Evolutionary conservation across 2,888 invertebrate species (phyloP).

Genomic region (Coleophora deauratella): DNA sequence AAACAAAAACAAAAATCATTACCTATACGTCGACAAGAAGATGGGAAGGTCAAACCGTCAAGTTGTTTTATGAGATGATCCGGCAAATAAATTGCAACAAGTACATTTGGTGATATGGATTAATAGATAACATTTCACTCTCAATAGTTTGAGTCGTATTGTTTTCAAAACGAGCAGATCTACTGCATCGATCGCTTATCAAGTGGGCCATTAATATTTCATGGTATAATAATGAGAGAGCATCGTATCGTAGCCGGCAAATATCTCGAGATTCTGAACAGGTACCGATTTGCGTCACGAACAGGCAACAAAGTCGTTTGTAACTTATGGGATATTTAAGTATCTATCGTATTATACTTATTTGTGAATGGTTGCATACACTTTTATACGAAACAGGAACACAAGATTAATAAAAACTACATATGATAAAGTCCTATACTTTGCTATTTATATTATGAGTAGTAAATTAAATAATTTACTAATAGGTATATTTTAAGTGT

Average conservation of each 20-base stretch:
- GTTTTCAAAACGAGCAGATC: slow-evolving; percentile 7
- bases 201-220: slow-evolving; percentile 4
- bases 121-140: background rate
- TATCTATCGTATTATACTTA: no score
- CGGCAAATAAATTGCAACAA: background rate
- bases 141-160: background rate
- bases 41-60: no score
- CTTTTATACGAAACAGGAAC: no score
- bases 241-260: background rate
- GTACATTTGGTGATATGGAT: background rate
- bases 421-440: no score
- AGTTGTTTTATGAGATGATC: slow-evolving; percentile 1
- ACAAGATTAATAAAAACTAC: no score
- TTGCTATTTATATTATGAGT: no score
- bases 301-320: background rate
- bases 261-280: slow-evolving; percentile 6
- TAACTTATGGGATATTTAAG: no score
- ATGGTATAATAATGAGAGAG: slow-evolving; percentile 8
- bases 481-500: no score
- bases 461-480: no score
- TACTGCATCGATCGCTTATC: slow-evolving; percentile 3
- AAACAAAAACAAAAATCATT: no score
- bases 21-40: no score
- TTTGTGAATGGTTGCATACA: no score
- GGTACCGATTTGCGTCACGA: slow-evolving; percentile 9